Evolutionary conservation across 2,113 vertebrate species (phyloP).

Genomic region (Phyllopteryx taeniolatus): DNA sequence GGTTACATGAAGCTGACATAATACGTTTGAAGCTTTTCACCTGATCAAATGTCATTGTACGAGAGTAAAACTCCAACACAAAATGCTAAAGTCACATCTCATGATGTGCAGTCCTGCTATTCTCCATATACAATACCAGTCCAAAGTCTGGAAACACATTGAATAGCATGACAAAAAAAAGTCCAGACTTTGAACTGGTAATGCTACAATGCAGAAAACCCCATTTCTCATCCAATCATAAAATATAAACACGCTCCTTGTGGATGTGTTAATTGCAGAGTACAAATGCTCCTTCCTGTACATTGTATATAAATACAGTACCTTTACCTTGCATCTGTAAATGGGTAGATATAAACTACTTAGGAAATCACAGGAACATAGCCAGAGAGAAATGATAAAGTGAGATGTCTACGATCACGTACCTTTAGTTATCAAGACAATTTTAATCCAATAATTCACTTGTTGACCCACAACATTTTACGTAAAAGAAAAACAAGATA

Average conservation of each 20-base stretch:
- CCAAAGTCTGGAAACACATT: no score
- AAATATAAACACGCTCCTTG: background rate
- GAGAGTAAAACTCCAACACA: background rate
- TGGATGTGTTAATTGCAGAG: background rate
- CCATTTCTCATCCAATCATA: background rate
- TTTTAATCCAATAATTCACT: background rate
- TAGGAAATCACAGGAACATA: background rate
- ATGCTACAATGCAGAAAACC: background rate
- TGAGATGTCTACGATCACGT: background rate
- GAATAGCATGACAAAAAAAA: no score
- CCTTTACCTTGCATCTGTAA: background rate
- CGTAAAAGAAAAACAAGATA: background rate
- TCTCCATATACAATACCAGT: no score
- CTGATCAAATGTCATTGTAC: background rate
- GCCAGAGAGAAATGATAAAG: background rate
- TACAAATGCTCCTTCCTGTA: background rate
- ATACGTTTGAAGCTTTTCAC: background rate
- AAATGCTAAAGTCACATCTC: background rate
- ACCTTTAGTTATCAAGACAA: background rate
- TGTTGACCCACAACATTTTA: background rate
- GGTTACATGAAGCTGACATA: constrained; percentile 4
- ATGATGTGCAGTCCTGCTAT: background rate
- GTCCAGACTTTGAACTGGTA: background rate
- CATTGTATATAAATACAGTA: background rate
- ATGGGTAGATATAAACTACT: background rate